phyloP scores from a whole-genome alignment of 2,888 invertebrate species.

The Andrena fulva region DNA sequence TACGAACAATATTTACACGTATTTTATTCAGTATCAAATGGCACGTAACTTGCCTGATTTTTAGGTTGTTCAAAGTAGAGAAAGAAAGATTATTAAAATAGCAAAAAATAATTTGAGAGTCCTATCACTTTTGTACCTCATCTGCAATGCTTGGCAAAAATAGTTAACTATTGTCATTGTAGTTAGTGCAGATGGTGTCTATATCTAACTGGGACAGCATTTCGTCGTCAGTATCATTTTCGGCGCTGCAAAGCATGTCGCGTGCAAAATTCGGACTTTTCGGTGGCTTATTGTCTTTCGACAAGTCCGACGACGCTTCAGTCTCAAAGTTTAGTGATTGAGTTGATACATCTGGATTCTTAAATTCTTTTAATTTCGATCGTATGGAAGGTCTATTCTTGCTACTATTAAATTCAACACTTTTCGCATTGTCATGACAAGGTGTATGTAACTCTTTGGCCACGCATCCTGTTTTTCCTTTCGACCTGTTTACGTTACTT shows the following conservation, averaged over 20 bases:
- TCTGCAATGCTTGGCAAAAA: background rate
- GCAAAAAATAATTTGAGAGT: too few species aligned
- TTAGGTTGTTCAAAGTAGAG: too few species aligned
- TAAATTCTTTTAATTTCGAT: slow-evolving; percentile 39
- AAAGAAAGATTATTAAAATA: too few species aligned
- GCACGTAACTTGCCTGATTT: background rate
- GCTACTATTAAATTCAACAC: background rate
- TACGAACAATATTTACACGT: slow-evolving; percentile 23
- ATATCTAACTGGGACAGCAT: slow-evolving; percentile 79
- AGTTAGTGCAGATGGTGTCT: slow-evolving; percentile 67
- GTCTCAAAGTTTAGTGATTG: background rate
- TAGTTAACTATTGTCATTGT: slow-evolving; percentile 23
- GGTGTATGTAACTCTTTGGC: background rate
- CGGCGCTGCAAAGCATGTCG: slow-evolving; percentile 8
- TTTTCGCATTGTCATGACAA: background rate
- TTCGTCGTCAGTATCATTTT: slow-evolving; percentile 77
- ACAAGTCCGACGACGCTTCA: background rate
- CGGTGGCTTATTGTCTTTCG: slow-evolving; percentile 3
- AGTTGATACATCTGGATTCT: slow-evolving; percentile 23
- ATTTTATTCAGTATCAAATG: background rate
- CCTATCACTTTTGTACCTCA: background rate
- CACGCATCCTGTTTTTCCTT: background rate
- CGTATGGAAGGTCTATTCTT: slow-evolving; percentile 6
- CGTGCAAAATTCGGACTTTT: background rate
- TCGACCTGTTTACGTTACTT: background rate